Conservation (phyloP, 2,797 vertebrate species). For the Gymnodraco acuticeps region DNA sequence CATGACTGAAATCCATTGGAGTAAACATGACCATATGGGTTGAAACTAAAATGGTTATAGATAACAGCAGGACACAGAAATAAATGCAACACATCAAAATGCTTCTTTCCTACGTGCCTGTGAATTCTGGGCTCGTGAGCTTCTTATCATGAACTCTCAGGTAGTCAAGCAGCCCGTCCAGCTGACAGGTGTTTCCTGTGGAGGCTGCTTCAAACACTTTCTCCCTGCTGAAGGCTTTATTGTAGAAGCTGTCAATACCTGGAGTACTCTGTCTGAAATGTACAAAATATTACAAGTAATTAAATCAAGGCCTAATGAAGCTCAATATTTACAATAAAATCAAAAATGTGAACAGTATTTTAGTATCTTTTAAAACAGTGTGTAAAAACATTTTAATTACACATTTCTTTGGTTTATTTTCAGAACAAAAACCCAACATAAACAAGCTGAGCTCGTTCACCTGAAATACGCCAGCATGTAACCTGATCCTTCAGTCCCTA, state of each 20-base stretch:
- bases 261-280: background rate
- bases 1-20: background rate
- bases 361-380: background rate
- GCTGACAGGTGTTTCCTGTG: slow-evolving; percentile 35
- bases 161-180: slow-evolving; percentile 51
- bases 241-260: background rate
- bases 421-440: background rate
- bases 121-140: slow-evolving; percentile 63
- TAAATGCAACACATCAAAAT: background rate
- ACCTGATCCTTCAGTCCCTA: background rate
- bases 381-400: background rate
- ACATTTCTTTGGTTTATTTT: background rate
- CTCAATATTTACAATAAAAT: background rate
- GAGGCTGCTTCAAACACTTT: slow-evolving; percentile 62
- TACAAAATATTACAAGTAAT: background rate
- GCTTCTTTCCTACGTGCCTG: slow-evolving; percentile 31
- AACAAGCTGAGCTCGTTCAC: slow-evolving; percentile 13
- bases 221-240: slow-evolving; percentile 41
- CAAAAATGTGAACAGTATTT: background rate
- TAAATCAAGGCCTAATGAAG: background rate
- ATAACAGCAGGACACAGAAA: background rate
- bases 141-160: slow-evolving; percentile 16
- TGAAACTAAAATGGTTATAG: background rate
- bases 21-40: background rate
- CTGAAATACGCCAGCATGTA: background rate